Evolutionary conservation across 2,888 invertebrate genomes (phyloP).

Genomic region (Andrena dorsata): DNA sequence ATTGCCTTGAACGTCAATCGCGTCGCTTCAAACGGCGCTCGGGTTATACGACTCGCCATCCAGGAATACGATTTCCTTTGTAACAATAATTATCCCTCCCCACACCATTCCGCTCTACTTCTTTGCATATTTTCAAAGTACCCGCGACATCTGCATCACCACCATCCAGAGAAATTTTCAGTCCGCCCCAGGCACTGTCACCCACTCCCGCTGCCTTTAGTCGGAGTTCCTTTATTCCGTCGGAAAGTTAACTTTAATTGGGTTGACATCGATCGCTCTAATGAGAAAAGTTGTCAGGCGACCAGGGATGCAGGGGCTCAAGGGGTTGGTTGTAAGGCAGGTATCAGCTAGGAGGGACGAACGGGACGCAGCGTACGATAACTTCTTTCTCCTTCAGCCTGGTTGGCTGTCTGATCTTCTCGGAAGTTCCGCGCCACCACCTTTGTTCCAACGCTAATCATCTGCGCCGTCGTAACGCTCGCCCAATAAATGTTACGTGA

Average conservation of each 20-base stretch:
- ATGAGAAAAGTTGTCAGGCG: slow-evolving; percentile 81
- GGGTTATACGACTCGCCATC: slow-evolving; percentile 25
- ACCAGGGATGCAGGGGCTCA: slow-evolving; percentile 5
- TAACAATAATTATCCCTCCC: slow-evolving; percentile 21
- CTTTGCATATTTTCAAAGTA: slow-evolving; percentile 49
- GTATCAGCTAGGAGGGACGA: slow-evolving; percentile 62
- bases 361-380: slow-evolving; percentile 44
- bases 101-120: neutral
- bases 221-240: slow-evolving; percentile 61
- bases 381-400: slow-evolving; percentile 43
- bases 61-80: slow-evolving; percentile 38
- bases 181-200: slow-evolving; percentile 25
- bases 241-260: slow-evolving; percentile 80
- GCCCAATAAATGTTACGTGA: neutral
- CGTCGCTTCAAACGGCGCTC: slow-evolving; percentile 10
- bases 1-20: slow-evolving; percentile 16
- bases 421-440: neutral
- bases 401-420: slow-evolving; percentile 26
- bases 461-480: slow-evolving; percentile 1
- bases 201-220: slow-evolving; percentile 17
- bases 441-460: neutral
- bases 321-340: neutral
- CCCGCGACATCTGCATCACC: slow-evolving; percentile 55
- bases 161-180: slow-evolving; percentile 50
- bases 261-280: slow-evolving; percentile 81